Base-by-base conservation (phyloP, 2,888 invertebrate species). In the Mongoloraphidia duomilia region DNA sequence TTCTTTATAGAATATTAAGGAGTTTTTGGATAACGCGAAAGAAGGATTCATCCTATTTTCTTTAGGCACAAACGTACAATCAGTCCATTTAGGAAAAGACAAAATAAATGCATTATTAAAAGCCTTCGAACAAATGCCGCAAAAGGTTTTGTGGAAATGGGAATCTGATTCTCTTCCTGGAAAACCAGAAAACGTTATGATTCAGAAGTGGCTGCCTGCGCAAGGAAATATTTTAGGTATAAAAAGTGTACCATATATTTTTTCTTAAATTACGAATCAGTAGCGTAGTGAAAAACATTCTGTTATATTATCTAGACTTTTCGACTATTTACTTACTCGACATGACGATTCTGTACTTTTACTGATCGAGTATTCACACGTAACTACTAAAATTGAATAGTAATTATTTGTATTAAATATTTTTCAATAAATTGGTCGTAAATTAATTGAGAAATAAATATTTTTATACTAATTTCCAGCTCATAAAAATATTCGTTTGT, bases 161-260 rank as follows among this genome's bases (percentile, higher is more conserved):
- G 70, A 70, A 53, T 57, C 59, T 0, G 62, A 63, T 35, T 50
- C 59, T 35, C 50, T 68, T 34, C 61, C 63, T 10, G 60, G 61
- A 36, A 59, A 64, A 56, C 64, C 67, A 8, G 52, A 59, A 36
- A 67, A 68, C 56, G 62, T 73, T 1, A 60, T 65, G 50, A 60
- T 66, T 11, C 57, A 54, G 26, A 68, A 68, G 53, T 73, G 72
- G 72, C 56, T 71, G 14, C 70, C 72, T 1, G 26, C 46, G 37
- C 73, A 72, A 56, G 64, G 68, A 51, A 69, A 67, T 52, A 57
- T 72, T 46, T 57, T 72, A 49, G 67, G 70, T 68, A 61, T 43
- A 26, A 26, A 26, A 26, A 17, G 17, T 4, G 34, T 5, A 2
- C 9, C 8, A 42, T 42, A 13, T 12, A 42, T 17, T 17, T 42